Base-by-base conservation (phyloP, 30 jellyfish, hydroid and myxozoan genomes). In the Rhopilema esculentum region DNA sequence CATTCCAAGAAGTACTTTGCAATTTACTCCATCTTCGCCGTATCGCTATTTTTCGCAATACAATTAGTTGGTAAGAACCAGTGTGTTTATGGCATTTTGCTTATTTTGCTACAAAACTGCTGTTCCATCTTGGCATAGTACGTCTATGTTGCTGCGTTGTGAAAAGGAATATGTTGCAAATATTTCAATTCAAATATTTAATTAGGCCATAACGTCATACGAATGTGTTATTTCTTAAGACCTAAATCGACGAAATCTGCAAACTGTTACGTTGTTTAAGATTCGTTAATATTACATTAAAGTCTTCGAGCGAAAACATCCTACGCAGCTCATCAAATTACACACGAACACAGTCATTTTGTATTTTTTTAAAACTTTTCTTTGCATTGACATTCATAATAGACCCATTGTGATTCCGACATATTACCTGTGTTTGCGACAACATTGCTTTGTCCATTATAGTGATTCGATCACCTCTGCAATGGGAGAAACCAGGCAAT, bases 361-460 rank as follows among this genome's bases (percentile, higher is more conserved):
- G 76, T 20, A 26, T 71, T 68, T 52, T 84, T 53, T 24, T 63
- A 65, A 71, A 84, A 20, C 92, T 86, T 49, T n/a, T 71, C 69
- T 28, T 84, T 71, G 53, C 92, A 84, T 12, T 84, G 63, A 25
- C 92, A 84, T 1, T 28, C 92, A 57, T 70, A 84, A 0, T 86
- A 84, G n/a, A 16, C 87, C 92, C 1, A 62, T 24, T 24, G 77
- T 84, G 27, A n/a, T 84, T 84, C 61, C 92, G 70, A 50, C 92
- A 84, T 0, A n/a, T n/a, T n/a, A n/a, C 28, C 81, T 40, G 92
- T 31, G 57, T 84, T 84, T 30, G 12, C 57, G 28, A 80, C 72
- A 30, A 84, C 7, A 12, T 57, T 15, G 92, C 92, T n/a, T 29
- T 65, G 61, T 21, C 92, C 92, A 71, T 57, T 84, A 4, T 12